Conservation (phyloP, 2,113 vertebrate genomes). For the Ceratotherium simum region DNA sequence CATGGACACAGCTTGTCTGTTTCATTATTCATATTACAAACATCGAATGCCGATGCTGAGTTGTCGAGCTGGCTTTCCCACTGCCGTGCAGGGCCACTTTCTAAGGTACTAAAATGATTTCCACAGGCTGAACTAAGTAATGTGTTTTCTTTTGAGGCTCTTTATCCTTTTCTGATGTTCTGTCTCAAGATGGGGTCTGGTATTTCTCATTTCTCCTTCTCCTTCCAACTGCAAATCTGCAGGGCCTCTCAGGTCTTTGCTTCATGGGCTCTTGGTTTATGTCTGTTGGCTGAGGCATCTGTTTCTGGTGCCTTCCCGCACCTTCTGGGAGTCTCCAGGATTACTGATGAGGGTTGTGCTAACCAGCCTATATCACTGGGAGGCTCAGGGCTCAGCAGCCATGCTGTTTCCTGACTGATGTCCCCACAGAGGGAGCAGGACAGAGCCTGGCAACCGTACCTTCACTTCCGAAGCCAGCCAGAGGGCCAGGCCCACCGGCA, state of each 20-base stretch:
- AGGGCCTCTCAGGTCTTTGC: slow-evolving; percentile 45
- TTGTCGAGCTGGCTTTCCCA: background rate
- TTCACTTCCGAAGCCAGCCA: slow-evolving; percentile 77
- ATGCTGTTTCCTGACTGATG: slow-evolving; percentile 12
- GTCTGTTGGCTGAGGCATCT: slow-evolving; percentile 41
- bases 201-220: slow-evolving; percentile 52
- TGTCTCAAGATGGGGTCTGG: slow-evolving; percentile 59
- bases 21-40: background rate
- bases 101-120: slow-evolving; percentile 35
- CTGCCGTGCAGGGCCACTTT: background rate
- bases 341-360: slow-evolving; percentile 55
- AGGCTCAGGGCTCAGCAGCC: background rate
- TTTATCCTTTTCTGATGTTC: slow-evolving; percentile 55
- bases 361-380: slow-evolving; percentile 7
- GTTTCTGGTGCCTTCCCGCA: slow-evolving; percentile 44
- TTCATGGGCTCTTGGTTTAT: slow-evolving; percentile 18
- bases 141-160: slow-evolving; percentile 53
- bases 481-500: slow-evolving; percentile 54
- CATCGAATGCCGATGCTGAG: no score
- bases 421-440: slow-evolving; percentile 67
- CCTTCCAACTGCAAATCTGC: slow-evolving; percentile 39
- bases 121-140: background rate
- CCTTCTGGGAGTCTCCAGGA: background rate
- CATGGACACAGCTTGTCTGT: background rate
- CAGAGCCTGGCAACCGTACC: slow-evolving; percentile 57